Percentiles rank a stretch among this genome's conserved stretches.
phyloP scores from a whole-genome alignment of 1,140 invertebrate species.

The Asbolus verrucosus region DNA sequence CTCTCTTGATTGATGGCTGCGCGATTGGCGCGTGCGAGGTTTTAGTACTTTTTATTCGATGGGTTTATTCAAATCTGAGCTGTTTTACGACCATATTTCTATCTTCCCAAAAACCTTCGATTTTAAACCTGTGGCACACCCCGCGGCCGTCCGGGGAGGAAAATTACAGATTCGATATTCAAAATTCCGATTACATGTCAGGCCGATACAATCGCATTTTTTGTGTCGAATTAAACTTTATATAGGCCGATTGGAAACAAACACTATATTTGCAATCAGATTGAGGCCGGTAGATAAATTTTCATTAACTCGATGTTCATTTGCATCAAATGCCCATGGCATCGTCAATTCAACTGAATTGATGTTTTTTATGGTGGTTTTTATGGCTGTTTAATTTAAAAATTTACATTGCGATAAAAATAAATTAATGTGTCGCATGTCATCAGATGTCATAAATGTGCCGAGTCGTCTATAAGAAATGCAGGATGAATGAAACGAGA shows the following conservation, averaged over 20 bases:
- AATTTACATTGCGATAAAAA: constrained; percentile 1
- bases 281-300: neutral
- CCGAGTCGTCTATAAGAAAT: constrained; percentile 24
- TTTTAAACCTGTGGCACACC: constrained; percentile 15
- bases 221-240: neutral
- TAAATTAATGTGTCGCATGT: constrained; percentile 17
- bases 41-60: constrained; percentile 11
- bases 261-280: neutral
- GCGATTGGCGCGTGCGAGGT: constrained; percentile 23
- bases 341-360: no score
- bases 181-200: no score
- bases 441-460: constrained; percentile 28
- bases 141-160: no score
- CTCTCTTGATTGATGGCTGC: constrained; percentile 23
- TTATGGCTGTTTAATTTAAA: neutral
- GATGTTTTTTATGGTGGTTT: neutral
- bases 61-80: neutral
- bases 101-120: constrained; percentile 12
- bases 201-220: neutral
- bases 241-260: neutral
- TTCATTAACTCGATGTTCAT: constrained; percentile 1
- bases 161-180: no score
- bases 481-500: constrained; percentile 24
- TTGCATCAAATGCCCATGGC: no score
- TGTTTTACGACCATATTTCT: constrained; percentile 23